phyloP scores from a whole-genome alignment of 2,888 invertebrate genomes.

The Tanytarsus gracilentus region DNA sequence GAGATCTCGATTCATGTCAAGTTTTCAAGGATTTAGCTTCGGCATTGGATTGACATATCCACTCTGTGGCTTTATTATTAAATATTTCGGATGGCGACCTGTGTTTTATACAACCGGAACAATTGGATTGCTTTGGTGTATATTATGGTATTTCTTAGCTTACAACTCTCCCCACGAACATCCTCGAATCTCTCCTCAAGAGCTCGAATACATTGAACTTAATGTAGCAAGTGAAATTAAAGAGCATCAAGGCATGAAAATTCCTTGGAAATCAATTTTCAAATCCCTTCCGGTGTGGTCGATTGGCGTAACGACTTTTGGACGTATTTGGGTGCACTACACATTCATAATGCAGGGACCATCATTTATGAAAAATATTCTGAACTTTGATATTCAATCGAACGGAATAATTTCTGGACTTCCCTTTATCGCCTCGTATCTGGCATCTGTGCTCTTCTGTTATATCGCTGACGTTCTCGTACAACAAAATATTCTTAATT shows the following conservation, averaged over 20 bases:
- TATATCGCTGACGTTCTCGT: slow-evolving; percentile 57
- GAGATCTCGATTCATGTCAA: slow-evolving; percentile 64
- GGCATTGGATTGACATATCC: slow-evolving; percentile 64
- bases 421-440: slow-evolving; percentile 60
- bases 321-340: slow-evolving; percentile 67
- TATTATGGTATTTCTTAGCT: slow-evolving; percentile 59
- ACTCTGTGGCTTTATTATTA: slow-evolving; percentile 59
- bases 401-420: slow-evolving; percentile 59
- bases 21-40: slow-evolving; percentile 65
- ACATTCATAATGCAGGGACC: slow-evolving; percentile 63
- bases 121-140: slow-evolving; percentile 55
- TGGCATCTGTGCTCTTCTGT: slow-evolving; percentile 61
- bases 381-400: slow-evolving; percentile 59
- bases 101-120: slow-evolving; percentile 63
- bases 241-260: slow-evolving; percentile 44
- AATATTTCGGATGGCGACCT: slow-evolving; percentile 56
- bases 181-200: slow-evolving; percentile 56
- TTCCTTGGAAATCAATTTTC: slow-evolving; percentile 57
- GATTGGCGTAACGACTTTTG: slow-evolving; percentile 63
- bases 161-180: slow-evolving; percentile 59
- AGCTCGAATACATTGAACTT: slow-evolving; percentile 56
- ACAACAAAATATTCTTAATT: slow-evolving; percentile 48
- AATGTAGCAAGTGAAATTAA: slow-evolving; percentile 50
- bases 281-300: slow-evolving; percentile 59
- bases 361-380: slow-evolving; percentile 59